Percentiles rank a stretch among this genome's conserved stretches.
phyloP scores from a whole-genome alignment of 2,113 vertebrate species.

The Genyomyrus donnyi region DNA sequence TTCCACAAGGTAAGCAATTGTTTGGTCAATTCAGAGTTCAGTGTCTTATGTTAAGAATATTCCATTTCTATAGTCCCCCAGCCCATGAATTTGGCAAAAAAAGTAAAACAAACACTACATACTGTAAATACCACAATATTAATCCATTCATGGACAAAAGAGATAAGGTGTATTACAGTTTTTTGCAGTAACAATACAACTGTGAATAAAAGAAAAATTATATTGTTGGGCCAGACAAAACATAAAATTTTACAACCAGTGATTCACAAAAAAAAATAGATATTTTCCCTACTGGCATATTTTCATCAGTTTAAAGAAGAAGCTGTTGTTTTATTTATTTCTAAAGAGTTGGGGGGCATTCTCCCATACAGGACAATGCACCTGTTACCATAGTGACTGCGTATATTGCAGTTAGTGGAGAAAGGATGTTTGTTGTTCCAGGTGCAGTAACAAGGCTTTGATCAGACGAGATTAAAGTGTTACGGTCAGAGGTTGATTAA shows the following conservation, averaged over 20 bases:
- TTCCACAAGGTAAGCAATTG: background rate
- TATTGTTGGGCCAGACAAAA: background rate
- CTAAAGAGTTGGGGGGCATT: background rate
- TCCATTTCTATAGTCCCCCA: background rate
- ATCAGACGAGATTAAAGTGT: background rate
- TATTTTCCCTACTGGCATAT: background rate
- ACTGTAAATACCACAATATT: background rate
- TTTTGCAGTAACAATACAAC: background rate
- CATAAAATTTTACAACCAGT: background rate
- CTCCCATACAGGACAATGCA: background rate
- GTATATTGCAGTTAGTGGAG: background rate
- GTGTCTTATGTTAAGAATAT: background rate
- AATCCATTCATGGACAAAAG: background rate
- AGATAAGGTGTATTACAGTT: background rate
- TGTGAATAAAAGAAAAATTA: background rate
- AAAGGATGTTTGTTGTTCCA: background rate
- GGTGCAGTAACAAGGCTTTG: slow-evolving; percentile 1
- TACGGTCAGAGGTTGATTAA: slow-evolving; percentile 2
- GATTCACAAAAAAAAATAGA: background rate
- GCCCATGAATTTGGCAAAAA: background rate
- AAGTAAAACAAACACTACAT: background rate
- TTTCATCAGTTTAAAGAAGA: background rate
- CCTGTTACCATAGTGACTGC: background rate
- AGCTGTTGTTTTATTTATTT: background rate
- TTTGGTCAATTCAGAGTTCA: background rate